Percentiles rank a stretch among this genome's conserved stretches.
These are phyloP conservation scores for Ia io DNA, from an alignment of 2,113 vertebrate species.

Conservation along the genomic window DNA sequence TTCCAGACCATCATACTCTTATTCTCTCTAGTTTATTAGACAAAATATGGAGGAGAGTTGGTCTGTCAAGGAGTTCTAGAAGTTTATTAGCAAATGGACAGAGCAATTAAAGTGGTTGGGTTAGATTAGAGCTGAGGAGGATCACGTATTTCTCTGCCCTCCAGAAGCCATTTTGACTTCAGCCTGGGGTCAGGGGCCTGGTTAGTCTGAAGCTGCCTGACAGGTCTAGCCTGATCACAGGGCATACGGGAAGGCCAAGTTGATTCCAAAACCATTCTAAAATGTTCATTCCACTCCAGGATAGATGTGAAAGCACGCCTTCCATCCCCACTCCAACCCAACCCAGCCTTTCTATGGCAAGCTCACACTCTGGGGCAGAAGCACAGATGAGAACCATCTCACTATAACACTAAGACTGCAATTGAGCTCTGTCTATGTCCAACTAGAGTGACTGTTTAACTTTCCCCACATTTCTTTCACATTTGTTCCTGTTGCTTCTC, in stretches of 20 bases:
- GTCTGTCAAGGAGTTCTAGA: neutral
- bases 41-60: neutral
- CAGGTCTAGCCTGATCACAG: neutral
- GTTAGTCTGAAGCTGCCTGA: neutral
- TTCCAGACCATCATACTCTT: neutral
- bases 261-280: neutral
- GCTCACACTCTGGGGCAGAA: neutral
- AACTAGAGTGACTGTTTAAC: neutral
- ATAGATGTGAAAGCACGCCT: neutral
- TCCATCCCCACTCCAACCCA: neutral
- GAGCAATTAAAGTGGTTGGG: neutral
- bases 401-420: neutral
- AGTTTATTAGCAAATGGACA: neutral
- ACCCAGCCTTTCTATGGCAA: neutral
- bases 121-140: neutral
- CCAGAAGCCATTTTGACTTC: slow-evolving; percentile 21
- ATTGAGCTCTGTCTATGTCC: neutral
- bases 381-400: neutral
- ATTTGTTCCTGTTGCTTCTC: neutral
- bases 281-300: neutral
- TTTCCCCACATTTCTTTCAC: neutral
- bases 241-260: neutral
- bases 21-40: slow-evolving; percentile 16
- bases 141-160: neutral
- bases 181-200: neutral